phyloP scores from a whole-genome alignment of 1,140 invertebrate genomes.

The Gonatopus flavifemur region DNA sequence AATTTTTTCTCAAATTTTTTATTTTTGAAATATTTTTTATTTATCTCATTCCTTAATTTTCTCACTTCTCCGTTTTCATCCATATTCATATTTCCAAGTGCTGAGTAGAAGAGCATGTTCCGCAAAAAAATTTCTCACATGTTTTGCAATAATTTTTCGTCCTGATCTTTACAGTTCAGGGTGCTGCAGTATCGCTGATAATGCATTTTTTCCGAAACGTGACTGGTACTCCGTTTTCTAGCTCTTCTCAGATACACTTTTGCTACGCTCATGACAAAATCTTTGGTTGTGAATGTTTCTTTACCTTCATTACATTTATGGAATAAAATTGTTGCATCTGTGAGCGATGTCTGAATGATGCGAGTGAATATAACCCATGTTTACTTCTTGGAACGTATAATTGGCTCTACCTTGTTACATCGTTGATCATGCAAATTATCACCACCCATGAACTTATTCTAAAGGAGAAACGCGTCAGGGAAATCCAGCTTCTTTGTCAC shows the following conservation, averaged over 20 bases:
- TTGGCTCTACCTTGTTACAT: too few species aligned
- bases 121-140: slow-evolving; percentile 1
- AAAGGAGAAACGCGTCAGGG: slow-evolving; percentile 3
- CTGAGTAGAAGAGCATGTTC: neutral
- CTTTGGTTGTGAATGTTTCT: neutral
- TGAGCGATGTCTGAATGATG: slow-evolving; percentile 2
- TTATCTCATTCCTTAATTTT: too few species aligned
- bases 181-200: slow-evolving; percentile 7
- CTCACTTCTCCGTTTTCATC: too few species aligned
- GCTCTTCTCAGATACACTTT: neutral
- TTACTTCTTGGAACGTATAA: too few species aligned
- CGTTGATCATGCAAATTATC: too few species aligned
- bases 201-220: slow-evolving; percentile 3
- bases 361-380: slow-evolving; percentile 7
- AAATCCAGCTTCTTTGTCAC: slow-evolving; percentile 6
- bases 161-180: neutral
- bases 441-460: slow-evolving; percentile 1
- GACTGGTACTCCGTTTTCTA: slow-evolving; percentile 6
- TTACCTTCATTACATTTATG: slow-evolving; percentile 6
- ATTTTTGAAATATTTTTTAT: neutral
- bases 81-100: too few species aligned
- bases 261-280: slow-evolving; percentile 5
- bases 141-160: neutral
- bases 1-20: too few species aligned
- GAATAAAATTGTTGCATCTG: slow-evolving; percentile 8